Conservation (phyloP, 2,797 vertebrate genomes). For the Chlorospingus flavigularis region DNA sequence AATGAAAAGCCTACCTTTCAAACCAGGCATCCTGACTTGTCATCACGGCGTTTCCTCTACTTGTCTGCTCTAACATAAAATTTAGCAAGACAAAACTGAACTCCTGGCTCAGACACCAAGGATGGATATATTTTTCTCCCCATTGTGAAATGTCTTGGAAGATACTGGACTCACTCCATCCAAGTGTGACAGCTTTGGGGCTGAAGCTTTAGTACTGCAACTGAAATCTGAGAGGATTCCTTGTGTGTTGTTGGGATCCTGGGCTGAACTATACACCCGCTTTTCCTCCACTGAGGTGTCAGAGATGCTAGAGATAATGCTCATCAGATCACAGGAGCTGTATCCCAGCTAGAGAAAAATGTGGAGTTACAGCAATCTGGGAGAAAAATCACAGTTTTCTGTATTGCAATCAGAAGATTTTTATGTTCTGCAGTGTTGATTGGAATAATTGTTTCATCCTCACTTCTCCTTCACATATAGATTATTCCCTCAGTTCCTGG, state of each 20-base stretch:
- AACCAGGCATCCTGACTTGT: not conserved
- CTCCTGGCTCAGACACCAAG: not conserved
- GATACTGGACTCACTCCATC: not conserved
- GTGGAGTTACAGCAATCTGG: not conserved
- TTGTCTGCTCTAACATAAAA: not conserved
- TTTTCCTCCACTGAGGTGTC: not conserved
- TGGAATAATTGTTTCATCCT: not conserved
- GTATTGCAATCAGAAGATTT: not conserved
- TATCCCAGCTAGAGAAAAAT: not conserved
- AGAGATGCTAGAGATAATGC: not conserved
- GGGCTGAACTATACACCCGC: not conserved
- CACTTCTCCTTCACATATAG: not conserved
- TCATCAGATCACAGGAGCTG: not conserved
- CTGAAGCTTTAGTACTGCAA: not conserved
- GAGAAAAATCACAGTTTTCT: not conserved
- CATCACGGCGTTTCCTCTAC: accelerated
- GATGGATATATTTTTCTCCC: not conserved
- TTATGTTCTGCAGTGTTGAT: not conserved
- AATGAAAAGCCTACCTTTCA: not conserved
- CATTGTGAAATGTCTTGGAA: not conserved
- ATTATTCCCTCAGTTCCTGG: not conserved
- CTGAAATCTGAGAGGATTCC: not conserved
- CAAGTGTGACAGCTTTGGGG: not conserved
- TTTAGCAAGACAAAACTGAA: not conserved
- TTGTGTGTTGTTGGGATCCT: not conserved